phyloP scores from a whole-genome alignment of 2,797 vertebrate species.

The Peromyscus aztecus region DNA sequence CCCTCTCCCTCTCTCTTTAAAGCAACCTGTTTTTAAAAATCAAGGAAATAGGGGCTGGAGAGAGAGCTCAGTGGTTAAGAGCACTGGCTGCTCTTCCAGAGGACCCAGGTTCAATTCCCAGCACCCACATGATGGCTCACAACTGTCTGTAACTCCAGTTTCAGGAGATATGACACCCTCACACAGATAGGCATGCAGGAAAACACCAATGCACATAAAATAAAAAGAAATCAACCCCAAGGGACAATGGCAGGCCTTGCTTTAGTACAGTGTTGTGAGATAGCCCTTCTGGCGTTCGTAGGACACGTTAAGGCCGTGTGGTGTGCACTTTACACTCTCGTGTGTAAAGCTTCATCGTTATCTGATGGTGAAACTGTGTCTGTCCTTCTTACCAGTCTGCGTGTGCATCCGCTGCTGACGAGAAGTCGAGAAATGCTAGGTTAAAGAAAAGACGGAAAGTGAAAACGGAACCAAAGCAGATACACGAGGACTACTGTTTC shows the following conservation, averaged over 20 bases:
- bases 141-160: not conserved
- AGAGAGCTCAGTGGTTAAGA: not conserved
- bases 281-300: not conserved
- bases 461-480: constrained; percentile 94
- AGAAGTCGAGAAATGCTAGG: constrained; percentile 97
- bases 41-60: not conserved
- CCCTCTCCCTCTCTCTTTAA: not conserved
- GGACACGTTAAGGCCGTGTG: not conserved
- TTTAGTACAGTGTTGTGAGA: not conserved
- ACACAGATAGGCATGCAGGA: not conserved
- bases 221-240: not conserved
- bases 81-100: not conserved
- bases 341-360: not conserved
- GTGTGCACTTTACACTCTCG: not conserved
- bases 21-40: not conserved
- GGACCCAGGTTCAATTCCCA: not conserved
- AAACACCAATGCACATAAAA: not conserved
- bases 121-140: not conserved
- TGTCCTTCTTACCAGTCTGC: constrained; percentile 84
- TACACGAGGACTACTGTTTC: constrained; percentile 97
- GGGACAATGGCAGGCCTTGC: not conserved
- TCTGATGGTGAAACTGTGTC: constrained; percentile 34
- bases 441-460: constrained; percentile 96
- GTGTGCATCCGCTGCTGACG: constrained; percentile 91
- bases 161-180: not conserved